Evolutionary conservation across 2,797 vertebrate genomes (phyloP).

Genomic region (Percopsis omiscomaycus): DNA sequence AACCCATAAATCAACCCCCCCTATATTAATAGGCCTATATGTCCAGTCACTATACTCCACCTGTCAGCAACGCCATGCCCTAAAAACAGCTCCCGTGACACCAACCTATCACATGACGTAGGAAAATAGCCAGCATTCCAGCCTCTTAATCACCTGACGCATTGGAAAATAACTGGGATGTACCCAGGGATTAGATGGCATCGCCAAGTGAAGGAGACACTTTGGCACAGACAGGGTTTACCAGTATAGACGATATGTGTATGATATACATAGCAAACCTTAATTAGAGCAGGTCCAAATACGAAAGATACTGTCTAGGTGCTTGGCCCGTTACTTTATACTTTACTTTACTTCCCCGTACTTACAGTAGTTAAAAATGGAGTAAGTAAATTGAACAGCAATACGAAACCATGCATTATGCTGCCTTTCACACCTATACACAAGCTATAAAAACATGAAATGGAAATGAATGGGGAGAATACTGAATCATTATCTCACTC

Average conservation of each 20-base stretch:
- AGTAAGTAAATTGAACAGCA: no score
- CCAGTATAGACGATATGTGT: neutral
- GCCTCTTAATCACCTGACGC: conserved; percentile 43
- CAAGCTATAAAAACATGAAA: no score
- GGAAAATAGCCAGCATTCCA: conserved; percentile 30
- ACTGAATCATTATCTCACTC: neutral
- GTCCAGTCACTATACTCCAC: conserved; percentile 37
- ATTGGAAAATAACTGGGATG: conserved; percentile 38
- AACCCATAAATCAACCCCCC: conserved; percentile 23
- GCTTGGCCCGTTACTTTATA: no score
- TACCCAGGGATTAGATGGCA: neutral
- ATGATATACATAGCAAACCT: neutral
- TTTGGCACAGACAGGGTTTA: conserved; percentile 9
- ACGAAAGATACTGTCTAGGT: no score
- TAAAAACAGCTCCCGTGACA: conserved; percentile 48
- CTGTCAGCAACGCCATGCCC: conserved; percentile 38
- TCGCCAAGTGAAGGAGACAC: conserved; percentile 10
- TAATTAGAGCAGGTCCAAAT: no score
- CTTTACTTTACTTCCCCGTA: no score
- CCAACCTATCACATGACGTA: conserved; percentile 49
- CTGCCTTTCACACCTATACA: no score
- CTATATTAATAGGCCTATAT: conserved; percentile 47
- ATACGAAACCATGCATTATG: no score
- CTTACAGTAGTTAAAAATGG: no score
- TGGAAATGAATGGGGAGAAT: no score